These are phyloP conservation scores for Pangasianodon gigas DNA, from an alignment of 2,113 vertebrate genomes.

Conservation along the genomic window DNA sequence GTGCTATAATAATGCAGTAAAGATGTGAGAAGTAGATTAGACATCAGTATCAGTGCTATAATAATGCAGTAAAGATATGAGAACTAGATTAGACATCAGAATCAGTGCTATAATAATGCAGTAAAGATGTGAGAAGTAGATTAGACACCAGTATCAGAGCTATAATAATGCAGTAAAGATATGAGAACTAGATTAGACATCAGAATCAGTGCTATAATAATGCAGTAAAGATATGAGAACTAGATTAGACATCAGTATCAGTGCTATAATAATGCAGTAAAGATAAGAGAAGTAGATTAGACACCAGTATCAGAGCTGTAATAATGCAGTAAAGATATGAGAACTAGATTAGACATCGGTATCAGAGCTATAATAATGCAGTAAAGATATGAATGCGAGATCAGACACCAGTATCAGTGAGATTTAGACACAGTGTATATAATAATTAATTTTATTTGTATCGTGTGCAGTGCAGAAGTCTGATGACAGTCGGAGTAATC, in stretches of 20 bases:
- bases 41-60: neutral
- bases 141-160: neutral
- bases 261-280: too few relatives aligned
- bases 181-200: too few relatives aligned
- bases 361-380: neutral
- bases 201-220: too few relatives aligned
- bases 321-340: neutral
- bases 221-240: neutral
- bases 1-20: neutral
- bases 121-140: too few relatives aligned
- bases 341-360: neutral
- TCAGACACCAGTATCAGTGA: neutral
- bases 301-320: neutral
- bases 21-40: neutral
- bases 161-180: neutral
- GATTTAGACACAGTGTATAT: neutral
- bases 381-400: neutral
- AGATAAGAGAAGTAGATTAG: neutral
- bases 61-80: neutral
- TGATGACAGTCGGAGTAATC: slow-evolving; percentile 45
- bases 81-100: neutral
- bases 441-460: neutral
- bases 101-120: neutral
- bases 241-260: neutral
- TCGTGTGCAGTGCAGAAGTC: slow-evolving; percentile 31